Conservation (phyloP, 2,888 invertebrate species). For the Laothoe populi region DNA sequence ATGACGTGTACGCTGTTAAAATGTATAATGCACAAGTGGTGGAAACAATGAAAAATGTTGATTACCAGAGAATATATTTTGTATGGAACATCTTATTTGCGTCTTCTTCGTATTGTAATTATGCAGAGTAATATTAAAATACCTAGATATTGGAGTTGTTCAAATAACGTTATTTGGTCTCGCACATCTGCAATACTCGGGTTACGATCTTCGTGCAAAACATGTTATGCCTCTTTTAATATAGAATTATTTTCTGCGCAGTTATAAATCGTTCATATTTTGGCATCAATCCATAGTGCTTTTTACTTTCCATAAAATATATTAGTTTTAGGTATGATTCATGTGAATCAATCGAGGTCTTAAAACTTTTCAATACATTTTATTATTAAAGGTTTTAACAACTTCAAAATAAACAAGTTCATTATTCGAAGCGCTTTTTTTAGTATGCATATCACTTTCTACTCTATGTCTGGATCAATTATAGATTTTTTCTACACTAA, state of each 20-base stretch:
- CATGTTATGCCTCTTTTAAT: neutral
- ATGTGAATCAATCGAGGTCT: neutral
- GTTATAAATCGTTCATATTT: slow-evolving; percentile 3
- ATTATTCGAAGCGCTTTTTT: too few species aligned
- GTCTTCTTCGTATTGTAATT: neutral
- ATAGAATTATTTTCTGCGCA: neutral
- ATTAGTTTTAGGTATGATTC: neutral
- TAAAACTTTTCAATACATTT: neutral
- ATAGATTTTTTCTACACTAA: too few species aligned
- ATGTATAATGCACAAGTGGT: neutral
- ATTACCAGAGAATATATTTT: neutral
- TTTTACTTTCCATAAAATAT: slow-evolving; percentile 19
- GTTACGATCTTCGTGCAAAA: neutral
- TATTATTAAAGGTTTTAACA: neutral
- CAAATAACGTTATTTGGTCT: neutral
- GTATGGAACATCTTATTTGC: neutral
- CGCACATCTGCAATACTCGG: neutral
- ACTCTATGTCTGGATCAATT: too few species aligned
- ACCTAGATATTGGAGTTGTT: neutral
- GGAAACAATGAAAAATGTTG: neutral
- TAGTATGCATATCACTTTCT: too few species aligned
- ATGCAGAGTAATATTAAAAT: neutral
- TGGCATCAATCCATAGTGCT: slow-evolving; percentile 6
- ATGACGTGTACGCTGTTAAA: too few species aligned
- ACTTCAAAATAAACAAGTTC: too few species aligned